Percentiles rank a stretch among this genome's conserved stretches.
Conservation (phyloP, 2,888 invertebrate genomes). For the Pseudanteris insignis region DNA sequence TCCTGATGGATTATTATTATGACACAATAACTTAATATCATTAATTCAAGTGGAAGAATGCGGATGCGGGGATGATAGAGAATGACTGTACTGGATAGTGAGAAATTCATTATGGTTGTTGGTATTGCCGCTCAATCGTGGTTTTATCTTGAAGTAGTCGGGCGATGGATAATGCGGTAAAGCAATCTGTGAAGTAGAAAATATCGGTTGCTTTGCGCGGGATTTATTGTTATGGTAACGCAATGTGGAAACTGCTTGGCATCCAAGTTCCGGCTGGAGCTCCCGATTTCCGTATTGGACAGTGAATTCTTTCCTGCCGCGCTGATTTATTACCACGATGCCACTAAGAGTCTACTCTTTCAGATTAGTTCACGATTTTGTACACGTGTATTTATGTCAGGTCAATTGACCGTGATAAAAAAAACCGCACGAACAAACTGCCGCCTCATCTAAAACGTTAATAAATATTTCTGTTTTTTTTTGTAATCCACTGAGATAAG, state of each 20-base stretch:
- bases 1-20: too few relatives aligned
- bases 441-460: too few relatives aligned
- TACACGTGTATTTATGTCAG: slow-evolving; percentile 22
- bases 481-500: too few relatives aligned
- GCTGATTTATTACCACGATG: slow-evolving; percentile 32
- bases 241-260: slow-evolving; percentile 55
- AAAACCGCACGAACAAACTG: slow-evolving; percentile 2
- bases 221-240: slow-evolving; percentile 59
- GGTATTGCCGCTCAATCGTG: slow-evolving; percentile 15
- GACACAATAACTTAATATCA: too few relatives aligned
- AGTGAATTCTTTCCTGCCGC: slow-evolving; percentile 51
- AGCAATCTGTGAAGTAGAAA: slow-evolving; percentile 51
- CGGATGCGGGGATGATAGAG: too few relatives aligned
- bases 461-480: too few relatives aligned
- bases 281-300: slow-evolving; percentile 57
- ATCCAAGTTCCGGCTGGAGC: slow-evolving; percentile 53
- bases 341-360: slow-evolving; percentile 35
- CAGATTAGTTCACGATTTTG: slow-evolving; percentile 38
- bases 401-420: slow-evolving; percentile 21
- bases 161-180: slow-evolving; percentile 39
- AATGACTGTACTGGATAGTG: too few relatives aligned
- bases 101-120: slow-evolving; percentile 29
- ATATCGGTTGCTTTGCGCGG: slow-evolving; percentile 49
- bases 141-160: slow-evolving; percentile 24
- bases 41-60: too few relatives aligned